Conservation (phyloP, 2,797 vertebrate genomes). For the Chloroceryle amazona region DNA sequence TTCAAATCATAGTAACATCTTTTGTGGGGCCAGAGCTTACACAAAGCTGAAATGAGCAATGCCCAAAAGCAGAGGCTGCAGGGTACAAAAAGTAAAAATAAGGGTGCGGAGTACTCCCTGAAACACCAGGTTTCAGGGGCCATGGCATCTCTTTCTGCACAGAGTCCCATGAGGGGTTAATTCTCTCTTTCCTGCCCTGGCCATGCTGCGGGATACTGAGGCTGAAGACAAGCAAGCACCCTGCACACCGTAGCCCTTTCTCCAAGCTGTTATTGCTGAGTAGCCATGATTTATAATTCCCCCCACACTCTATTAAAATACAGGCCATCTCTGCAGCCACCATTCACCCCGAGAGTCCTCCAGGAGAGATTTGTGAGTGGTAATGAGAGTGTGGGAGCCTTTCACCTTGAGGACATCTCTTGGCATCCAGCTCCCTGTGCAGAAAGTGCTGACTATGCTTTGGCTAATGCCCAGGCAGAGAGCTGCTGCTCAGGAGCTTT, state of each 20-base stretch:
- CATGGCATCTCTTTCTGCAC: background rate
- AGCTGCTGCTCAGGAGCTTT: background rate
- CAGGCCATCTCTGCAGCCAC: background rate
- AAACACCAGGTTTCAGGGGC: background rate
- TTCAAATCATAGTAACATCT: background rate
- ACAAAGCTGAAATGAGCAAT: background rate
- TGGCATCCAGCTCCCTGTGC: background rate
- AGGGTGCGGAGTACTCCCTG: background rate
- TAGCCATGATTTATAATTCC: background rate
- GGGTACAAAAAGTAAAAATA: background rate
- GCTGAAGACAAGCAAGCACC: rapidly evolving
- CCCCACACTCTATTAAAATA: background rate
- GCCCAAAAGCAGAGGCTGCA: background rate
- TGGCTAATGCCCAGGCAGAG: background rate
- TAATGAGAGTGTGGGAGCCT: constrained; percentile 32
- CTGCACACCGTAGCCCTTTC: background rate
- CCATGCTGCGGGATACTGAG: background rate
- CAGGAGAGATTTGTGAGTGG: constrained; percentile 18
- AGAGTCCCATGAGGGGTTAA: rapidly evolving
- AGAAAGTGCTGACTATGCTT: constrained; percentile 9
- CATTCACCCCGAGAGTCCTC: background rate
- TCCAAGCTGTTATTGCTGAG: background rate
- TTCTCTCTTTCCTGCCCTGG: rapidly evolving
- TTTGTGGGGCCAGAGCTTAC: rapidly evolving
- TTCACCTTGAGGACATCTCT: constrained; percentile 44